These are phyloP conservation scores for Parazoanthus atlanticus DNA, from an alignment of 92 coral and sea anemone species.

Conservation along the genomic window DNA sequence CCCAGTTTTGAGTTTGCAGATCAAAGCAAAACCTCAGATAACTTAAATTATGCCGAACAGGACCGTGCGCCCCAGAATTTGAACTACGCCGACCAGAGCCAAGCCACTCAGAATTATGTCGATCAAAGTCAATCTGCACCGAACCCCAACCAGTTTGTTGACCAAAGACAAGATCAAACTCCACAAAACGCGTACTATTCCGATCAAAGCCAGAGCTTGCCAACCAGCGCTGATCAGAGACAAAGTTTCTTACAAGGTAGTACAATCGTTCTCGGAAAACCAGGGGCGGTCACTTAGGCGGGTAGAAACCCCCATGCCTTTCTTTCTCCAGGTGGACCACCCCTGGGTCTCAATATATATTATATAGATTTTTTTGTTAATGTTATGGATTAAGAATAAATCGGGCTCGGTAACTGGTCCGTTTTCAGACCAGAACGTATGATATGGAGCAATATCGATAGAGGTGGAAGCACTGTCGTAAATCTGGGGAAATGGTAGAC, in stretches of 20 bases:
- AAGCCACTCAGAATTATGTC: constrained; percentile 1
- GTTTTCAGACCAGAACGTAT: no score
- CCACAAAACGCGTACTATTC: not conserved
- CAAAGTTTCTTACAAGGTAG: constrained; percentile 24
- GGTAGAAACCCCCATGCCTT: no score
- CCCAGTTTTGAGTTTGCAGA: constrained; percentile 33
- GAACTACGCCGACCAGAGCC: constrained; percentile 1
- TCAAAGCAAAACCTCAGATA: not conserved
- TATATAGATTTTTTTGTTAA: no score
- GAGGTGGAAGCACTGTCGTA: no score
- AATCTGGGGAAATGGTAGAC: no score
- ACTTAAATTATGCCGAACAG: not conserved
- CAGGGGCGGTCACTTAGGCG: no score
- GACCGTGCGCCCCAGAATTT: not conserved
- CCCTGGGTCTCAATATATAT: no score
- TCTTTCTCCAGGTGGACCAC: no score
- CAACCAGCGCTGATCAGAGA: not conserved
- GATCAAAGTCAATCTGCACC: constrained; percentile 6
- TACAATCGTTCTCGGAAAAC: no score
- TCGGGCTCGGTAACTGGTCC: no score
- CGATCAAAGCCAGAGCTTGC: constrained; percentile 29
- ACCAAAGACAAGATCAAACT: not conserved
- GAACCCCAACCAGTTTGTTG: constrained; percentile 10
- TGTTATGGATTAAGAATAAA: no score
- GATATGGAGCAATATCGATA: no score